Percentiles rank a stretch among this genome's conserved stretches.
phyloP scores from a whole-genome alignment of 2,797 vertebrate genomes.

The Bradypodion pumilum region DNA sequence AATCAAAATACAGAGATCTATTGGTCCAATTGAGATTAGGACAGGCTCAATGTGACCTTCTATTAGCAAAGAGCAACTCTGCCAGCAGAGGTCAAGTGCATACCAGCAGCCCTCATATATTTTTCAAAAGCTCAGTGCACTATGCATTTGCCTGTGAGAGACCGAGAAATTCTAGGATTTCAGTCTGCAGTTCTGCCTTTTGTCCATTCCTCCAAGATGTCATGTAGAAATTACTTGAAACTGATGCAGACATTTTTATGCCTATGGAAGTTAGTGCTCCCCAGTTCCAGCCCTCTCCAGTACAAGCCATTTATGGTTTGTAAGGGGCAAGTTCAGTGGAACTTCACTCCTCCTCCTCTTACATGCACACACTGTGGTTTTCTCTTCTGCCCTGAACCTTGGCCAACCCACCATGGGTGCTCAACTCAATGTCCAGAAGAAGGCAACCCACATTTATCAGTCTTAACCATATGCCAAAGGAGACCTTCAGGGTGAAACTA shows the following conservation, averaged over 20 bases:
- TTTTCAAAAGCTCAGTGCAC: too few species aligned
- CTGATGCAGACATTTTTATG: background rate
- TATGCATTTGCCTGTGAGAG: too few species aligned
- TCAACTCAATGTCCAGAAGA: background rate
- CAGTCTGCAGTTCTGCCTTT: background rate
- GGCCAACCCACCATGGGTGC: background rate
- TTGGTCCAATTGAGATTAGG: background rate
- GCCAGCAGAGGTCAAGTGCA: background rate
- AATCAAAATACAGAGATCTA: background rate
- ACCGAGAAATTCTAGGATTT: background rate
- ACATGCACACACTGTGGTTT: background rate
- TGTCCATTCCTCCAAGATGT: background rate
- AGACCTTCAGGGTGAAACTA: background rate
- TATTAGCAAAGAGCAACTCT: background rate
- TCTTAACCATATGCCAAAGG: background rate
- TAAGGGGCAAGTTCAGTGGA: background rate
- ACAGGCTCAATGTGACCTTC: background rate
- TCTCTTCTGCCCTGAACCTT: too few species aligned
- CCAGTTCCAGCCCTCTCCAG: background rate
- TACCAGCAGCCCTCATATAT: background rate
- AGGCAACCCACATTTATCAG: background rate
- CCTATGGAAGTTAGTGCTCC: background rate
- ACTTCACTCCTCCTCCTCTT: background rate
- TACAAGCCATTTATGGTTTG: background rate
- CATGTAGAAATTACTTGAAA: too few species aligned